These are phyloP conservation scores for Atta texana DNA, from an alignment of 1,140 invertebrate species.

Conservation along the genomic window DNA sequence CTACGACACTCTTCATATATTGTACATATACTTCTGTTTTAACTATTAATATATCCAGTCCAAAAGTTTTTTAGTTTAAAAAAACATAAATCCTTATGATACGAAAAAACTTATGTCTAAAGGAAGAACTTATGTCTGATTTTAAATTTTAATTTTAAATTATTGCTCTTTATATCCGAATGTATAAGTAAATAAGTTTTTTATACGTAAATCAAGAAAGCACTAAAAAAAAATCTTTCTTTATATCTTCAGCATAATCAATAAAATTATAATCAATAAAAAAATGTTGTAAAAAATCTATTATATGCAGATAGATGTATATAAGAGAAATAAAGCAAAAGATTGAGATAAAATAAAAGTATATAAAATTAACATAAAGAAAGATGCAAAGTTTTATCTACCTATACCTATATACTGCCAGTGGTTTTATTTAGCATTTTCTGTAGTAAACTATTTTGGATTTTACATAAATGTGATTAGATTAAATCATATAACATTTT, in stretches of 20 bases:
- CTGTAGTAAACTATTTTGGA: not conserved
- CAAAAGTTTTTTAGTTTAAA: not conserved
- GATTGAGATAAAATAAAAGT: not conserved
- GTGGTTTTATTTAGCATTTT: not conserved
- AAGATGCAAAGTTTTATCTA: not conserved
- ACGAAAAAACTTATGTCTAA: no score
- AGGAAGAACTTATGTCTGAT: no score
- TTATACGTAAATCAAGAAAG: not conserved
- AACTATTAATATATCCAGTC: constrained; percentile 49
- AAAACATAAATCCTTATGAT: not conserved
- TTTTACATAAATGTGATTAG: not conserved
- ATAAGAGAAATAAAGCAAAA: no score
- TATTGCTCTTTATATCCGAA: not conserved
- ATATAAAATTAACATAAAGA: not conserved
- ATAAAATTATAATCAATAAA: no score
- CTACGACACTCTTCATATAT: constrained; percentile 57
- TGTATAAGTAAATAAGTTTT: not conserved
- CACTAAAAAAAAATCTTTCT: no score
- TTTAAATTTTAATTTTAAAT: not conserved
- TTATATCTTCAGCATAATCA: no score
- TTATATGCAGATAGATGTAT: no score
- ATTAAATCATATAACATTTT: not conserved
- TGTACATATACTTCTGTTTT: constrained; percentile 11
- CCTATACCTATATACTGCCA: not conserved
- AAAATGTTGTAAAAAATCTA: no score